Conservation (phyloP, 1,140 invertebrate genomes). For the Belonocnema kinseyi region DNA sequence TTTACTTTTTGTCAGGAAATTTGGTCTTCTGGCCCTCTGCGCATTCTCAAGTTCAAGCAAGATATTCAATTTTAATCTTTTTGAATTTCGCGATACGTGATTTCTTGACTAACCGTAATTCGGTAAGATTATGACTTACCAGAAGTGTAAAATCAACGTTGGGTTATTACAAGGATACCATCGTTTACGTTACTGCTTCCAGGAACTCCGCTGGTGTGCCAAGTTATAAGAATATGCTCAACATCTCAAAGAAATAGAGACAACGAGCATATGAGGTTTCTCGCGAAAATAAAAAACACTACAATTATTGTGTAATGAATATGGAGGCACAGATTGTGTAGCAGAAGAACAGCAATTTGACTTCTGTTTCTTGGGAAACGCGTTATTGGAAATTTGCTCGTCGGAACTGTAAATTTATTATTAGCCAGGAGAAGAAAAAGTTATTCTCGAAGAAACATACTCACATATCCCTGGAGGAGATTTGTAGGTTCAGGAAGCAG, state of each 20-base stretch:
- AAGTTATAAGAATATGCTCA: conserved; percentile 3
- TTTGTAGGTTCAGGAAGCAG: neutral
- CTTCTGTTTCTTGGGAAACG: conserved; percentile 21
- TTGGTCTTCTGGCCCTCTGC: no score
- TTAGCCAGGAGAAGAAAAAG: neutral
- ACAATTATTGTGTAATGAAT: conserved; percentile 6
- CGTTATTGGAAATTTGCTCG: conserved; percentile 22
- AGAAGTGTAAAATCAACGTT: conserved; percentile 20
- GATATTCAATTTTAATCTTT: neutral
- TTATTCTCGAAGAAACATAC: conserved; percentile 1
- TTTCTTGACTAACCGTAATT: conserved; percentile 11
- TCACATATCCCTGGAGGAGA: neutral
- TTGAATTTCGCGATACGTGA: conserved; percentile 1
- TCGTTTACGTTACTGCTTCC: conserved; percentile 24
- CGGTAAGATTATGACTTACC: conserved; percentile 16
- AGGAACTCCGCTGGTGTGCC: neutral
- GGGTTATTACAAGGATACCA: conserved; percentile 23
- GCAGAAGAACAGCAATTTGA: conserved; percentile 11
- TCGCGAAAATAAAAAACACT: neutral
- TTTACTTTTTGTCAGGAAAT: no score
- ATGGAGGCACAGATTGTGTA: conserved; percentile 6
- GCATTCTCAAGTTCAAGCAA: no score
- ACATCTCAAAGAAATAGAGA: conserved; percentile 21
- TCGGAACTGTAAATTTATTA: conserved; percentile 22
- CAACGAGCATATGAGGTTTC: conserved; percentile 21